Conservation (phyloP, 2,113 vertebrate species). For the Periophthalmodon schlosseri region DNA sequence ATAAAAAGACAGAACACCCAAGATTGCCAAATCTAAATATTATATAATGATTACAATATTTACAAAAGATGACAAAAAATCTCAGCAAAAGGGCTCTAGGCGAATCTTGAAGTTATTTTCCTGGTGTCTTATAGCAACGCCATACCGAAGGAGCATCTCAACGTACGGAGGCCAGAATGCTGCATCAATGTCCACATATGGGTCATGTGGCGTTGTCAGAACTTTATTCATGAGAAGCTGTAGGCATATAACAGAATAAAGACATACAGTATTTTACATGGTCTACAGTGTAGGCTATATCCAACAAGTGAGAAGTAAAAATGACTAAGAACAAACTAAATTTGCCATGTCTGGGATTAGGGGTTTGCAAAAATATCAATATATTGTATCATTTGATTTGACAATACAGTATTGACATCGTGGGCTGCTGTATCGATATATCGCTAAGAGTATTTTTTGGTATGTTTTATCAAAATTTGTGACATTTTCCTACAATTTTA, state of each 20-base stretch:
- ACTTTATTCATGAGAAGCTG: conserved; percentile 85
- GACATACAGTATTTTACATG: not conserved
- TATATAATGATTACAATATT: not conserved
- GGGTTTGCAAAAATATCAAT: too few species aligned
- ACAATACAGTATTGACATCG: too few species aligned
- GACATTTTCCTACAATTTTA: too few species aligned
- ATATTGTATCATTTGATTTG: too few species aligned
- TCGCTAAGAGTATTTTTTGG: too few species aligned
- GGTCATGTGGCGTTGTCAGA: conserved; percentile 85
- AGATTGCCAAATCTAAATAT: not conserved
- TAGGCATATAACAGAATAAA: not conserved
- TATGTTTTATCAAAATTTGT: too few species aligned
- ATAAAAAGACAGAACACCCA: not conserved
- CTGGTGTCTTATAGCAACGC: conserved; percentile 85
- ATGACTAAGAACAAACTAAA: not conserved
- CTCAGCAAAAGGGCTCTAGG: conserved; percentile 61
- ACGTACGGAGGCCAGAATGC: conserved; percentile 92
- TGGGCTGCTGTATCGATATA: not conserved
- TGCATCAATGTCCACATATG: conserved; percentile 80
- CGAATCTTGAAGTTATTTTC: conserved; percentile 85
- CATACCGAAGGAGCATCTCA: conserved; percentile 87
- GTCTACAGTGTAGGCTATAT: not conserved
- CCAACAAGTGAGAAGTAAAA: not conserved
- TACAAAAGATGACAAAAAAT: not conserved
- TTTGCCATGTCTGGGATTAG: too few species aligned